These are phyloP conservation scores for Cossypha dichroa DNA, from an alignment of 2,797 vertebrate species.

Conservation along the genomic window DNA sequence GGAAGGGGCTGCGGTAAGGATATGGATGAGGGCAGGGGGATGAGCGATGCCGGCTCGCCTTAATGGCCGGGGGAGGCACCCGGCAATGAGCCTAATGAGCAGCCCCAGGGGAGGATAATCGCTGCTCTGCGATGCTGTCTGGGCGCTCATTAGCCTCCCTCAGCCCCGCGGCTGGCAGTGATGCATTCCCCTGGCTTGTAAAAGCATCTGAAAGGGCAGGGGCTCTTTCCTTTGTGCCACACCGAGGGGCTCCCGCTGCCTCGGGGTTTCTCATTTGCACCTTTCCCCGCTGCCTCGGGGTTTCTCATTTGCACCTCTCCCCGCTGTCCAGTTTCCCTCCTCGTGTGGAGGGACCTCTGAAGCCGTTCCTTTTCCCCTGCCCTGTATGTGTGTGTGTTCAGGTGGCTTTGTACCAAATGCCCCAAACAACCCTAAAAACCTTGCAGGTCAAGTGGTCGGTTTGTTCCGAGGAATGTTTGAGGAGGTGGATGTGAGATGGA, in stretches of 20 bases:
- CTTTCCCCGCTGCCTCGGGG: neutral
- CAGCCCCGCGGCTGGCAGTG: neutral
- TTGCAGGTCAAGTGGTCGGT: neutral
- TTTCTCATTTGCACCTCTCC: rapidly evolving
- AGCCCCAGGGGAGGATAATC: neutral
- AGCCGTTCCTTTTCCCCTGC: neutral
- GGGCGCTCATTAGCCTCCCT: neutral
- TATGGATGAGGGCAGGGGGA: neutral
- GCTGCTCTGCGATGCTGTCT: rapidly evolving
- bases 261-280: rapidly evolving
- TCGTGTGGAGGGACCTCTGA: rapidly evolving
- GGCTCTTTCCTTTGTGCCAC: rapidly evolving
- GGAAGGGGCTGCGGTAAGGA: neutral
- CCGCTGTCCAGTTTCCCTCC: rapidly evolving
- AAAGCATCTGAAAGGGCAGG: neutral
- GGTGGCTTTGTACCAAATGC: neutral
- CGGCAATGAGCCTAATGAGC: neutral
- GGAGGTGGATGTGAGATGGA: neutral
- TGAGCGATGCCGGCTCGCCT: neutral
- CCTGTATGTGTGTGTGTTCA: rapidly evolving
- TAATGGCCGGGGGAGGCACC: neutral
- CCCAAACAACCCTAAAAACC: neutral
- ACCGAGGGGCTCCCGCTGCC: rapidly evolving
- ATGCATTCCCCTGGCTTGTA: too few species aligned
- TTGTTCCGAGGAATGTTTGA: neutral